Evolutionary conservation across 2,888 invertebrate species (phyloP).

Genomic region (Parnassius smintheus): DNA sequence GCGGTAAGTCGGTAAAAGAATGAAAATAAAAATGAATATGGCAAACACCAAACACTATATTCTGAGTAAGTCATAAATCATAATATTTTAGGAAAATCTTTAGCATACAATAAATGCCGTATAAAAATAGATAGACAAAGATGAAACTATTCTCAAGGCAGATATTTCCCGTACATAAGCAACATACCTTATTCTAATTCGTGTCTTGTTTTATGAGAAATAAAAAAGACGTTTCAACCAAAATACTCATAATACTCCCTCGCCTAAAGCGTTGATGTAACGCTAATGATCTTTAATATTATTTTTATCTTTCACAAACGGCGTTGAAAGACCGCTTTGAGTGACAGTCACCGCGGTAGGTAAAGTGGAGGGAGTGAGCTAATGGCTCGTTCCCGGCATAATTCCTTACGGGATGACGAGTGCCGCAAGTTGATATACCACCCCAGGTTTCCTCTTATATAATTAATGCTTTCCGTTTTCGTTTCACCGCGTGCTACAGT

Average conservation of each 20-base stretch:
- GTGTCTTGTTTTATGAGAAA: not conserved
- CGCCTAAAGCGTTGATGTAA: constrained; percentile 31
- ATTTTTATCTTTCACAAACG: constrained; percentile 65
- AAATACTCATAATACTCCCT: constrained; percentile 27
- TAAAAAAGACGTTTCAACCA: constrained; percentile 7
- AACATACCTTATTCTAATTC: not conserved
- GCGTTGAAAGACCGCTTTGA: constrained; percentile 66
- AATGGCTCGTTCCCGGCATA: constrained; percentile 68
- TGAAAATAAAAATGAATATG: no score
- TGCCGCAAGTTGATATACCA: constrained; percentile 41
- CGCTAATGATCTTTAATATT: constrained; percentile 74
- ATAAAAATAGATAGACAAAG: no score
- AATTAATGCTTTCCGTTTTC: constrained; percentile 70
- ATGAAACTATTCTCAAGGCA: not conserved
- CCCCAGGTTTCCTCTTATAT: constrained; percentile 57
- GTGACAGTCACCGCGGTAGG: constrained; percentile 76
- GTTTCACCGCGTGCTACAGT: constrained; percentile 50
- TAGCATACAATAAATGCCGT: no score
- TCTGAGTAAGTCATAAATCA: no score
- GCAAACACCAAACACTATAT: no score
- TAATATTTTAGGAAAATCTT: no score
- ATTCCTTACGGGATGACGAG: constrained; percentile 35
- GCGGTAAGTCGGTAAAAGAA: no score
- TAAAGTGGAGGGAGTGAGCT: constrained; percentile 65
- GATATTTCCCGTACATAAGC: not conserved